phyloP scores from a whole-genome alignment of 1,140 invertebrate genomes.

The Atta colombica region DNA sequence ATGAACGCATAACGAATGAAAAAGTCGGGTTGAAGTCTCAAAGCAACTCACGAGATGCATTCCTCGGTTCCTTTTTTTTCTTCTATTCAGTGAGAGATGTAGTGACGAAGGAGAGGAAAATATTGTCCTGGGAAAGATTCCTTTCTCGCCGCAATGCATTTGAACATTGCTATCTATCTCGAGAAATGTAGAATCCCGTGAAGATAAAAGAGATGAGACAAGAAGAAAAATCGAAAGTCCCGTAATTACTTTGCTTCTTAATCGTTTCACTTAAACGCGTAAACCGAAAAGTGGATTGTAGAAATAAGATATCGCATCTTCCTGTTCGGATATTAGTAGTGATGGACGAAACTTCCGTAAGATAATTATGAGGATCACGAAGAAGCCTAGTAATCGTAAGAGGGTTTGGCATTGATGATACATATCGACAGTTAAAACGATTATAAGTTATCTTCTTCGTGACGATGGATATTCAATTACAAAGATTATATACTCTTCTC shows the following conservation, averaged over 20 bases:
- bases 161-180: background rate
- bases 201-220: background rate
- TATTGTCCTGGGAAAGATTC: background rate
- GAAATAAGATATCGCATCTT: constrained; percentile 55
- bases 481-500: background rate
- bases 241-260: constrained; percentile 43
- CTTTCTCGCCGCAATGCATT: background rate
- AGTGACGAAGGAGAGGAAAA: background rate
- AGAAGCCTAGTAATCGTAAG: background rate
- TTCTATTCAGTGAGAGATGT: background rate
- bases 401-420: background rate
- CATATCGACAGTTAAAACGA: constrained; percentile 9
- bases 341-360: constrained; percentile 57
- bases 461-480: background rate
- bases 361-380: constrained; percentile 40
- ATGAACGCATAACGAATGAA: background rate
- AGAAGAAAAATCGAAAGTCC: background rate
- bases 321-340: constrained; percentile 57
- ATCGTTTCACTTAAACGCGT: constrained; percentile 41
- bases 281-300: constrained; percentile 60
- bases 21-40: background rate
- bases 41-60: background rate
- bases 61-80: background rate
- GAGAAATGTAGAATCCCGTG: background rate
- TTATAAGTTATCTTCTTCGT: background rate